Base-by-base conservation (phyloP, 2,113 vertebrate genomes). In the Plecotus auritus region DNA sequence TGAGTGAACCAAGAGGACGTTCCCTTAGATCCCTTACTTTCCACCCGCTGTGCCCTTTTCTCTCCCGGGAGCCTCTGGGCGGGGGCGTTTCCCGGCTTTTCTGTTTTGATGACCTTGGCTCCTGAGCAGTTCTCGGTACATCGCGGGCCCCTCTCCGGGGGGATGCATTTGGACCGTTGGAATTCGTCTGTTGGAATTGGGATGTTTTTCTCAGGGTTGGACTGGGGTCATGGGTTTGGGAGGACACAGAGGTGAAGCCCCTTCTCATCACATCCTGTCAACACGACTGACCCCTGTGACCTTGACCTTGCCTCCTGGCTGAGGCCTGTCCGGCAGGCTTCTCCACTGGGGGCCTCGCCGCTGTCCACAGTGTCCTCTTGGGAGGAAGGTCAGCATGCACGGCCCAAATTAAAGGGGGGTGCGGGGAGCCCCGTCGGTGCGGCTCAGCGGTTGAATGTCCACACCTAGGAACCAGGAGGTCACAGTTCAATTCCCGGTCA, bases 261-360 rank as follows among this genome's bases (percentile, higher is more conserved):
- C 9, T 32, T 47, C 66, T 47, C 1, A 0, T 17, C 16, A 0
- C 23, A 0, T 11, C 5, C 1, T 1, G 0, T 28, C n/a, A 0
- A 0, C 6, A 1, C 12, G 32, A 42, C 61, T 9, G 26, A 2
- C 5, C 49, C 0, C 32, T 0, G 37, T 17, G 30, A 3, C 9
- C 9, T 8, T 1, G 16, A 2, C 66, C 16, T 10, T 0, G 7
- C 2, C 7, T 2, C n/a, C 30, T 3, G 59, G 61, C 84, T 0
- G 32, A 37, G n/a, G 59, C 9, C 13, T 16, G n/a, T 49, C 10
- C 28, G 67, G 22, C 13, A 13, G 61, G 66, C 40, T 2, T 4
- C 49, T 45, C 4, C 17, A 0, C 28, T 0, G 45, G 5, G 9
- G 9, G 1, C 30, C 3, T 9, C 42, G 22, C 17, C 30, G 22